Evolutionary conservation across 2,888 invertebrate genomes (phyloP), one percentile per base, ranked within the genome.

Genomic region (Drosophila neonasuta): DNA sequence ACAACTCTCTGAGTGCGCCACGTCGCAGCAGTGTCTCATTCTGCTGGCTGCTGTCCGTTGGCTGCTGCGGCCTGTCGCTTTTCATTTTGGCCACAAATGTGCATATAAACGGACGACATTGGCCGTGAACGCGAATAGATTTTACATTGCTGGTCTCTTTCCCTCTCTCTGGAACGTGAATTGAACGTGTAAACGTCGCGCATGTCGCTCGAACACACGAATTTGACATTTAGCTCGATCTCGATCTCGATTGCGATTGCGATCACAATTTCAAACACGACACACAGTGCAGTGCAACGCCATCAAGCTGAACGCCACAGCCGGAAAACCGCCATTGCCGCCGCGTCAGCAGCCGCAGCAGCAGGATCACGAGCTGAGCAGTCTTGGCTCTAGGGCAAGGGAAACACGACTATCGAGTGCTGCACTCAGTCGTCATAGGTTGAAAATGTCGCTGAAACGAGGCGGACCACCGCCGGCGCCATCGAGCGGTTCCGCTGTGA

Each of bases 281-380:
- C 41, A 39, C 24, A n/a, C 9, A 57, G 57, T 58, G 63, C 60
- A 71, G 60, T 58, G 61, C 66, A 80, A 81, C 57, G 79, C 60
- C 76, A 61, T 82, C 83, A 87, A 83, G 79, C 83, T 83, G 83
- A 83, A 82, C 86, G 74, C 64, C 54, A 76, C 84, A 82, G 83
- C 89, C 66, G 87, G 88, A 86, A 90, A 89, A 77, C 90, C 86
- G 63, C 89, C 89, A 58, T 73, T 87, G 76, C 88, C 89, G 67
- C 87, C 89, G 73, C 80, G 78, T 32, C 74, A 72, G 57, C 64
- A 78, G 77, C 76, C 76, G 68, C 77, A 78, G 77, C 76, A 75
- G 68, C 77, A 63, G 50, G 67, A 62, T 10, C 77, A 71, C 49
- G 85, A 85, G 49, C 55, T 79, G 11, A 78, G 52, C 57, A 84